A percentile compares a stretch with the other conserved stretches of the same genome.
phyloP scores from a whole-genome alignment of 2,888 invertebrate genomes.

The Ennomos quercinarius region DNA sequence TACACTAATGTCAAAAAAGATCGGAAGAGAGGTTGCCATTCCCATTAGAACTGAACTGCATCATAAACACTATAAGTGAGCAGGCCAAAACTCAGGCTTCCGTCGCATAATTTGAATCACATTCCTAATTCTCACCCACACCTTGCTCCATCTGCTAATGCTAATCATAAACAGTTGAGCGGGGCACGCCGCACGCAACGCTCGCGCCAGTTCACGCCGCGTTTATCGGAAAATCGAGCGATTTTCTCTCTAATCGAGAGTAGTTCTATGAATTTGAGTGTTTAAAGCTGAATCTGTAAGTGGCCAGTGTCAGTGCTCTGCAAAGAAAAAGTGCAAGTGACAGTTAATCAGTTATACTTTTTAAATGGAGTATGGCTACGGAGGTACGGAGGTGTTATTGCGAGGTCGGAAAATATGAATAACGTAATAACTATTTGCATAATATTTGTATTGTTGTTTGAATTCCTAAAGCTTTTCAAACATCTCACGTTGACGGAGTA shows the following conservation, averaged over 20 bases:
- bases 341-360: slow-evolving; percentile 17
- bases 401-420: slow-evolving; percentile 25
- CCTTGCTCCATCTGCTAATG: slow-evolving; percentile 25
- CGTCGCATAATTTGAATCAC: slow-evolving; percentile 27
- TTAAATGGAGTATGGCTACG: slow-evolving; percentile 11
- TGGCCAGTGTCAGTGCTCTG: slow-evolving; percentile 18
- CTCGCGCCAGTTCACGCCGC: slow-evolving; percentile 41
- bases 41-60: no score
- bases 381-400: slow-evolving; percentile 22
- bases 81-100: slow-evolving; percentile 12
- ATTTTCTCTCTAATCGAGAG: slow-evolving; percentile 33
- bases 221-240: slow-evolving; percentile 36
- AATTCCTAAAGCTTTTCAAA: slow-evolving; percentile 15
- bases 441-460: slow-evolving; percentile 28
- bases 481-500: slow-evolving; percentile 1
- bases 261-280: slow-evolving; percentile 29
- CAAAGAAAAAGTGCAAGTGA: slow-evolving; percentile 24
- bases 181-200: slow-evolving; percentile 33
- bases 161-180: slow-evolving; percentile 47
- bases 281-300: slow-evolving; percentile 5
- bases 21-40: no score
- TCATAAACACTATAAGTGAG: neutral
- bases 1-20: no score
- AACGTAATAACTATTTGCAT: slow-evolving; percentile 36
- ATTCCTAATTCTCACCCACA: slow-evolving; percentile 37